Conservation (phyloP, 2,888 invertebrate genomes). For the Papilio gigon region DNA sequence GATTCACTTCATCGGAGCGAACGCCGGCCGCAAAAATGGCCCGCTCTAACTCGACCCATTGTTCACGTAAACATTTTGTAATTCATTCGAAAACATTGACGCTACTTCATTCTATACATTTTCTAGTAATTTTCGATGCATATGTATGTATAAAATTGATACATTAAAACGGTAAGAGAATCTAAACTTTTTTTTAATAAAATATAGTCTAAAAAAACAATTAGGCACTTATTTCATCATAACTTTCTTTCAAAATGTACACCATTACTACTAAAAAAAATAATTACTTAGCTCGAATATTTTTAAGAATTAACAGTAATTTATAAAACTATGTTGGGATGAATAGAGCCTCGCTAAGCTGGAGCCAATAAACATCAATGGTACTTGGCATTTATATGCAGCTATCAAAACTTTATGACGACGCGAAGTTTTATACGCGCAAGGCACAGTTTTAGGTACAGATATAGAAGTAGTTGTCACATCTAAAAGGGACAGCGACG, state of each 20-base stretch:
- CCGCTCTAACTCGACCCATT: conserved; percentile 71
- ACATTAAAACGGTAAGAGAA: not conserved
- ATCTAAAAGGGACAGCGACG: no score
- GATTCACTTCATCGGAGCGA: conserved; percentile 69
- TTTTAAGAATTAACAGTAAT: not conserved
- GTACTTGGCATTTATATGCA: conserved; percentile 22
- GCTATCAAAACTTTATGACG: not conserved
- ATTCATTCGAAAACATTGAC: conserved; percentile 43
- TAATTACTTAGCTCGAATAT: not conserved
- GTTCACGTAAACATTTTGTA: conserved; percentile 73
- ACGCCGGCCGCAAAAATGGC: conserved; percentile 74
- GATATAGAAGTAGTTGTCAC: no score
- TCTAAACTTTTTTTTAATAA: no score
- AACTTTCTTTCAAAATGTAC: no score
- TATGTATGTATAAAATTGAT: not conserved
- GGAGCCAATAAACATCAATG: conserved; percentile 50
- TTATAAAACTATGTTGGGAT: not conserved
- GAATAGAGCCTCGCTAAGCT: conserved; percentile 58
- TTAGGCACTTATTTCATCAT: no score
- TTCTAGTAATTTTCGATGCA: not conserved
- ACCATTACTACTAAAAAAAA: not conserved
- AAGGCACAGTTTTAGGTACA: not conserved
- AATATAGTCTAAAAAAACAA: no score
- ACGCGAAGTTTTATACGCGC: not conserved
- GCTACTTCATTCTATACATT: conserved; percentile 9